Evolutionary conservation across 2,797 vertebrate genomes (phyloP), one percentile per base, ranked within the genome.

Genomic region (Staurois parvus): DNA sequence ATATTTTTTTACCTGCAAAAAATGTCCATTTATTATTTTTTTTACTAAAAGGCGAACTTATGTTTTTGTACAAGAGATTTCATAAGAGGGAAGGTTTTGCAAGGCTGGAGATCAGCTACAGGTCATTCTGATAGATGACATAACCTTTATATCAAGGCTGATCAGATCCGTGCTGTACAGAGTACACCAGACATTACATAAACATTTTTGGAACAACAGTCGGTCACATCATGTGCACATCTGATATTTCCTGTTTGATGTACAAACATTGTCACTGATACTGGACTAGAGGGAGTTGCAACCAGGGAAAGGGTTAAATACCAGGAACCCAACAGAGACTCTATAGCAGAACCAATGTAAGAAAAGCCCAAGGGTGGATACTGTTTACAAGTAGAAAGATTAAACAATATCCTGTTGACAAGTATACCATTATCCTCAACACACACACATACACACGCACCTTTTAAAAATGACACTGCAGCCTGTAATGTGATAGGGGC

Each of bases 321-420:
- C 24, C 59, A 17, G 37, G 40, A 45, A 13, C 19, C n/a, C 56
- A 29, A 48, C 24, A 80, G 11, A 45, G 24, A 68, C 29, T 48
- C 34, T 48, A 72, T 9, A 85, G 29, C 9, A 59, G 24, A 40
- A 69, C 34, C 32, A 37, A 56, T 59, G 29, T 13, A 70, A 72
- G 37, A 59, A 87, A 67, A 67, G 75, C 70, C 30, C 21, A 30
- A 59, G 73, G 85, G 59, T 70, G 85, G 76, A 77, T 78, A 66
- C 59, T 78, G 68, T 83, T 87, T 87, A 87, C 59, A 83, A 69
- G 75, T 59, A 78, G 56, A 40, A 66, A 78, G 68, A 78, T 83
- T 74, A 87, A 83, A 87, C 52, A 78, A 87, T 86, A 68, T 87
- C 75, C 80, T 79, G 80, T 87, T 83, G 80, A 87, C 80, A 79